Percentiles rank a stretch among this genome's conserved stretches.
Evolutionary conservation across 2,888 invertebrate species (phyloP).

Genomic region (Deilephila elpenor): DNA sequence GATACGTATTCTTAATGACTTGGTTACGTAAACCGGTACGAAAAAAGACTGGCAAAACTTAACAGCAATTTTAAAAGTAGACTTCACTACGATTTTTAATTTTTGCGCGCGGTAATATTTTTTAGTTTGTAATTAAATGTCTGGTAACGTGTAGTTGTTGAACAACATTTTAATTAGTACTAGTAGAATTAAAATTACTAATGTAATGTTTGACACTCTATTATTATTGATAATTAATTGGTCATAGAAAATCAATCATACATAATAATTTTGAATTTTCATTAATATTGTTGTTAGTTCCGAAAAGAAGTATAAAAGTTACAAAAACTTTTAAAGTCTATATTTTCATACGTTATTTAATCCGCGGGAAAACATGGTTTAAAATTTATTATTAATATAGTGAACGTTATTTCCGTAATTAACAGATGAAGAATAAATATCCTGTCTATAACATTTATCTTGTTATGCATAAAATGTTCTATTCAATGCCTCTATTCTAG

Average conservation of each 20-base stretch:
- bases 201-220: no score
- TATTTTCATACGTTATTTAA: neutral
- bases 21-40: neutral
- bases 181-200: no score
- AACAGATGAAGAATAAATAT: neutral
- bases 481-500: conserved; percentile 1
- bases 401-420: neutral
- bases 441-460: neutral
- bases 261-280: no score
- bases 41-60: neutral
- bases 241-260: no score
- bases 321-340: neutral
- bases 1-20: neutral
- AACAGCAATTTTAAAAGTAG: neutral
- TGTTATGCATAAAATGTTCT: neutral
- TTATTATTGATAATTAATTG: no score
- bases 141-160: neutral
- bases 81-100: neutral
- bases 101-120: neutral
- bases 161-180: no score
- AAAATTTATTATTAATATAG: neutral
- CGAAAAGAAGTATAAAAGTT: no score
- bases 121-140: no score
- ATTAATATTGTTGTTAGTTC: no score
- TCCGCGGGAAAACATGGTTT: neutral